A percentile compares a stretch with the other conserved stretches of the same genome.
Evolutionary conservation across 2,888 invertebrate genomes (phyloP).

Genomic region (Baronia brevicornis): DNA sequence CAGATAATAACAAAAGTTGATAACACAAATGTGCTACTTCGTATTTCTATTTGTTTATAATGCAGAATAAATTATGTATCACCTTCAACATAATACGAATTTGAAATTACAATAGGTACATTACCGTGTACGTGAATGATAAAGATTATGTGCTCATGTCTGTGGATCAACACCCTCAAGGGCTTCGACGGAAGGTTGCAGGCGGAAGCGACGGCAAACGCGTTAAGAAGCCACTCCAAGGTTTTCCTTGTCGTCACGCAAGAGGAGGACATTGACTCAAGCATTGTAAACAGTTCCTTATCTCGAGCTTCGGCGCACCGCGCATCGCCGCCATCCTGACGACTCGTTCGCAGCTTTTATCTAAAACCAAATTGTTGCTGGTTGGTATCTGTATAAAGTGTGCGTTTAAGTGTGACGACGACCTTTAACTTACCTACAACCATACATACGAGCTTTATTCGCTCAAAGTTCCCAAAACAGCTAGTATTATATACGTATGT

Average conservation of each 20-base stretch:
- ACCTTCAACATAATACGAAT: slow-evolving; percentile 11
- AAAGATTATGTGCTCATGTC: slow-evolving; percentile 22
- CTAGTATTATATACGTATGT: no score
- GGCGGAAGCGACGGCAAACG: slow-evolving; percentile 37
- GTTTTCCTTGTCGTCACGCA: slow-evolving; percentile 61
- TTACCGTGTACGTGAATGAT: slow-evolving; percentile 17
- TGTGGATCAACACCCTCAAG: slow-evolving; percentile 52
- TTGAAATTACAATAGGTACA: slow-evolving; percentile 18
- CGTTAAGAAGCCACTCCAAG: slow-evolving; percentile 53
- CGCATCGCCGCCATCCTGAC: slow-evolving; percentile 40
- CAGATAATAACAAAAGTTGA: no score
- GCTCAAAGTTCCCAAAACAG: no score
- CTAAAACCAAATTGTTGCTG: slow-evolving; percentile 50
- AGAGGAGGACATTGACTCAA: slow-evolving; percentile 74
- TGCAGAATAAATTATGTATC: slow-evolving; percentile 9
- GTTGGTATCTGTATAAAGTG: slow-evolving; percentile 15
- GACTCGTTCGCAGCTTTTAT: slow-evolving; percentile 65
- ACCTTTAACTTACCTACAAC: slow-evolving; percentile 6
- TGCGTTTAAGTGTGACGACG: slow-evolving; percentile 9
- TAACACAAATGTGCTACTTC: no score
- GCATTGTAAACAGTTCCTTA: slow-evolving; percentile 75
- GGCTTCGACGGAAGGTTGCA: slow-evolving; percentile 34
- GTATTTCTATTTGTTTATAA: slow-evolving; percentile 16
- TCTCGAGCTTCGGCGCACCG: slow-evolving; percentile 48
- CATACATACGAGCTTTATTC: no score